Percentiles rank a stretch among this genome's conserved stretches.
These are phyloP conservation scores for Lycia hirtaria DNA, from an alignment of 2,888 invertebrate genomes.

Conservation along the genomic window DNA sequence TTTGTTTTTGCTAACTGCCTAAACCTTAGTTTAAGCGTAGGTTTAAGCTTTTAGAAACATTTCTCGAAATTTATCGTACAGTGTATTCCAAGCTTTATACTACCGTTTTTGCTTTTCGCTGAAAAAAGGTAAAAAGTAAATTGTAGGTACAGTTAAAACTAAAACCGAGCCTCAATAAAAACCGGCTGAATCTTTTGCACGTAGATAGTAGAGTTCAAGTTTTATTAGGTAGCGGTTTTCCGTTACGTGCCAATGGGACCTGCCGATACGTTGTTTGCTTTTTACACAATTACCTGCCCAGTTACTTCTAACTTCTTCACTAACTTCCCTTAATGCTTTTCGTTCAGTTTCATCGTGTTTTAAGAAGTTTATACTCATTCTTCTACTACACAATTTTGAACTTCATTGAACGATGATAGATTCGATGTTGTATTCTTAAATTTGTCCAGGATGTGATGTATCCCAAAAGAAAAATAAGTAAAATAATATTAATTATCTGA, in stretches of 20 bases:
- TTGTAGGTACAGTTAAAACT: constrained; percentile 36
- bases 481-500: too few species aligned
- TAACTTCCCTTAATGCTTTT: constrained; percentile 32
- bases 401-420: too few species aligned
- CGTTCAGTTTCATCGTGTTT: constrained; percentile 29
- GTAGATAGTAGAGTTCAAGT: constrained; percentile 37
- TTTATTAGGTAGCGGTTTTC: constrained; percentile 42
- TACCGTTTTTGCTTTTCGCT: constrained; percentile 30
- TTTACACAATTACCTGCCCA: constrained; percentile 40
- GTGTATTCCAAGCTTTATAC: constrained; percentile 12
- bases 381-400: too few species aligned
- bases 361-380: too few species aligned
- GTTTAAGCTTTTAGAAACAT: neutral
- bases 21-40: neutral
- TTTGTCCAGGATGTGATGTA: too few species aligned
- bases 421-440: too few species aligned
- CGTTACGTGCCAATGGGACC: constrained; percentile 42
- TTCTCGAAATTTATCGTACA: neutral
- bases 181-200: constrained; percentile 42
- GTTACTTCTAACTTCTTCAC: constrained; percentile 37
- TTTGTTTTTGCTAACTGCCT: neutral
- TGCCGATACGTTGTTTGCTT: constrained; percentile 35
- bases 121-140: constrained; percentile 35
- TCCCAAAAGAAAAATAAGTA: too few species aligned
- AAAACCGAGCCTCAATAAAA: constrained; percentile 37